phyloP scores from a whole-genome alignment of 2,797 vertebrate genomes.

The Monodelphis domestica region DNA sequence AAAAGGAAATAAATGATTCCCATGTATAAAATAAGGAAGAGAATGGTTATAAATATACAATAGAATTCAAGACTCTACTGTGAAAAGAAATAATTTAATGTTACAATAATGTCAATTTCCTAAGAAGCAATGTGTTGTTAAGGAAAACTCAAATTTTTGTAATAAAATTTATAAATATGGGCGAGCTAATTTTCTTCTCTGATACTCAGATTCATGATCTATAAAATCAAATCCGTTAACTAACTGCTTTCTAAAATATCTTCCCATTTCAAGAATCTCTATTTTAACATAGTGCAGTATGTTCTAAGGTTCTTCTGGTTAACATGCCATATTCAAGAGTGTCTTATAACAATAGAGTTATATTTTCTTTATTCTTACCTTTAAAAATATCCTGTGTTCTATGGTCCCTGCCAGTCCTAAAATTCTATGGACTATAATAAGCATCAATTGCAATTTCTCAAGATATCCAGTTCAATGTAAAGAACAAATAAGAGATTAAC shows the following conservation, averaged over 20 bases:
- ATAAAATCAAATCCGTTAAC: neutral
- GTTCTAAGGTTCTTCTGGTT: neutral
- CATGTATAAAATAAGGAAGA: neutral
- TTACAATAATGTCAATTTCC: neutral
- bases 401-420: neutral
- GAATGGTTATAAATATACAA: neutral
- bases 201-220: neutral
- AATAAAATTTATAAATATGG: neutral
- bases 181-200: neutral
- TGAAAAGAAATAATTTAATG: neutral
- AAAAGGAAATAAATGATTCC: neutral
- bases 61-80: neutral
- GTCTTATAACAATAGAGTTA: neutral
- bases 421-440: neutral
- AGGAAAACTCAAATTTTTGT: neutral
- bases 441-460: slow-evolving; percentile 22
- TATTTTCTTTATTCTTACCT: neutral
- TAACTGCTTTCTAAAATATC: neutral
- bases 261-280: neutral
- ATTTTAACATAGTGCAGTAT: neutral
- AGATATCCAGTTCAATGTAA: neutral
- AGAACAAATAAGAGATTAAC: neutral
- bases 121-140: neutral
- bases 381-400: neutral
- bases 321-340: neutral